Evolutionary conservation across 2,797 vertebrate genomes (phyloP).

Genomic region (Rhadinocentrus ornatus): DNA sequence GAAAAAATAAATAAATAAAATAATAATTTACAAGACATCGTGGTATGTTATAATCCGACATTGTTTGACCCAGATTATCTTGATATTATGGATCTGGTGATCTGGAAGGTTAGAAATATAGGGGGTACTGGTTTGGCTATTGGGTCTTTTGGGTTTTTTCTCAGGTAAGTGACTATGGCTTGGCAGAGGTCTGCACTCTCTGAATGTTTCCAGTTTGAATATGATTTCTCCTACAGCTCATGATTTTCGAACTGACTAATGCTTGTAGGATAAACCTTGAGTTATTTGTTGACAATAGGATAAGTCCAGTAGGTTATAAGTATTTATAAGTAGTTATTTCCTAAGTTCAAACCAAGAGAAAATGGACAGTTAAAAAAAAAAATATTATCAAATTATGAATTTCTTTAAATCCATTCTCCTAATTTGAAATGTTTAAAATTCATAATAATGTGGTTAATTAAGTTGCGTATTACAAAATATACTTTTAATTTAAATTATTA

Average conservation of each 20-base stretch:
- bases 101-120: no score
- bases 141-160: no score
- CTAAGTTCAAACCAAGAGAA: not conserved
- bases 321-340: not conserved
- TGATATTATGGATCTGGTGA: no score
- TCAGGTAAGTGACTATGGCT: no score
- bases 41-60: no score
- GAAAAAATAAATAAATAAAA: no score
- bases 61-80: no score
- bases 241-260: constrained; percentile 21
- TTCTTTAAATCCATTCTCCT: not conserved
- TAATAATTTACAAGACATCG: no score
- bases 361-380: not conserved
- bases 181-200: no score
- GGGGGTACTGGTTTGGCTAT: no score
- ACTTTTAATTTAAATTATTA: not conserved
- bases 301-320: not conserved
- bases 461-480: constrained; percentile 1
- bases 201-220: not conserved
- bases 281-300: constrained; percentile 10
- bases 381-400: constrained; percentile 3
- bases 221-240: constrained; percentile 19
- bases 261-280: constrained; percentile 47
- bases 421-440: constrained; percentile 2
- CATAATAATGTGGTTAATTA: constrained; percentile 9